These are phyloP conservation scores for Lepidocolaptes lacrymiger DNA, from an alignment of 2,797 vertebrate species.

Conservation along the genomic window DNA sequence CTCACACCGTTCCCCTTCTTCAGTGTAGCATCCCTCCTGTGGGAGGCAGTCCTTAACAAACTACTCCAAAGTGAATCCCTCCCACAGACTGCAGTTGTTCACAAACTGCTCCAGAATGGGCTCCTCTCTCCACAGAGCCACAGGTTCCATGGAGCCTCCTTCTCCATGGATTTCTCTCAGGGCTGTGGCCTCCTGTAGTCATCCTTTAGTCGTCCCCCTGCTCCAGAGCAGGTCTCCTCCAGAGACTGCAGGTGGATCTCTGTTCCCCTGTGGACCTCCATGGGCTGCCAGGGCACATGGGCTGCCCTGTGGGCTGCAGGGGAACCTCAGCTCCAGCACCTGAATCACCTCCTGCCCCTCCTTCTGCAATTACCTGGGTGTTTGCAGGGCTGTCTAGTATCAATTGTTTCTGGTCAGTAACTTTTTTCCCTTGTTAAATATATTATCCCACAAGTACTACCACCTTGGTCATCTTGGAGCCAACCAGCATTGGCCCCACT, in stretches of 20 bases:
- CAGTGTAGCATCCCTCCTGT: accelerated
- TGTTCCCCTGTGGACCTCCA: not conserved
- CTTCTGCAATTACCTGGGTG: not conserved
- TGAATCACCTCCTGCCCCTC: not conserved
- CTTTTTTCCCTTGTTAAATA: not conserved
- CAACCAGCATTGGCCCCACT: not conserved
- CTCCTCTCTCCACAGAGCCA: accelerated
- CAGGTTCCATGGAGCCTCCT: not conserved
- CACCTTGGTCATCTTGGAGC: not conserved
- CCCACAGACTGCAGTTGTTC: not conserved
- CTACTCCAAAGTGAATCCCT: not conserved
- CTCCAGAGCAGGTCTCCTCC: not conserved
- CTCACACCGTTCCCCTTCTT: not conserved
- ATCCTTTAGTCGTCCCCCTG: not conserved
- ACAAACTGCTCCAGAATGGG: not conserved
- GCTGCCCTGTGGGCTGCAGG: not conserved
- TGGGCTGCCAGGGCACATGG: not conserved
- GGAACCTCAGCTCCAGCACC: not conserved
- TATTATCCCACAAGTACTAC: accelerated
- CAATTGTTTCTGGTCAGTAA: no score
- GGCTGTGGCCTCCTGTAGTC: not conserved
- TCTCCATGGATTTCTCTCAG: accelerated
- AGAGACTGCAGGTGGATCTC: not conserved
- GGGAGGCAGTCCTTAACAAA: not conserved
- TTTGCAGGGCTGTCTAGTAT: not conserved